Base-by-base conservation (phyloP, 2,888 invertebrate genomes). In the Cynaeus angustus region DNA sequence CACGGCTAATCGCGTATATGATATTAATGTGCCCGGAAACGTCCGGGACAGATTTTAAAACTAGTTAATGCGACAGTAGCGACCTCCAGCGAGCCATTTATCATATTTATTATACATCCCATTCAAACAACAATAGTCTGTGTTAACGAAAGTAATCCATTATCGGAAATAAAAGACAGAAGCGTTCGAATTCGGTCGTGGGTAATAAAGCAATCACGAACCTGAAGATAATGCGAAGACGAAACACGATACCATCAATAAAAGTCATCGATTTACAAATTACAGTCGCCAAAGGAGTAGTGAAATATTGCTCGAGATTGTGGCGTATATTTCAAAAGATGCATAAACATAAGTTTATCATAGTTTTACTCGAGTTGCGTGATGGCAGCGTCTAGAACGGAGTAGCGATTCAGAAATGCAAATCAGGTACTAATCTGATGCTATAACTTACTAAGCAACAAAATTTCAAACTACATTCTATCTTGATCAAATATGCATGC, bases 1-100 rank as follows among this genome's bases (percentile, higher is more conserved):
- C 84, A 83, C 83, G 80, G 82, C 81, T 84, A 85, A 85, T 85
- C 84, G 84, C 83, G 84, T 83, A 84, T 84, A 82, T 81, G 83
- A 84, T 84, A 85, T 85, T 85, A 85, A 85, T 85, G 83, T 80
- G 80, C 83, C 78, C 80, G 79, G 82, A 83, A 83, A 84, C 81
- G 85, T 85, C 85, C 80, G 76, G 79, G 82, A 80, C 85, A 85
- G 85, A 84, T 84, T 84, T 84, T 83, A 82, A 83, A 84, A 83
- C 82, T 82, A 80, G 82, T 81, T 83, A 83, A 83, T 83, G 83
- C 82, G 83, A 83, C 83, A 81, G 82, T 83, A 80, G 83, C 83
- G 79, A 81, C 80, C 83, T 83, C 82, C 72, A 75, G 78, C 76
- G 80, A 70, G 78, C 77, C 82, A 82, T 83, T 82, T 79, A 83